Base-by-base conservation (phyloP, 2,797 vertebrate species). In the Enteromius radiatus region DNA sequence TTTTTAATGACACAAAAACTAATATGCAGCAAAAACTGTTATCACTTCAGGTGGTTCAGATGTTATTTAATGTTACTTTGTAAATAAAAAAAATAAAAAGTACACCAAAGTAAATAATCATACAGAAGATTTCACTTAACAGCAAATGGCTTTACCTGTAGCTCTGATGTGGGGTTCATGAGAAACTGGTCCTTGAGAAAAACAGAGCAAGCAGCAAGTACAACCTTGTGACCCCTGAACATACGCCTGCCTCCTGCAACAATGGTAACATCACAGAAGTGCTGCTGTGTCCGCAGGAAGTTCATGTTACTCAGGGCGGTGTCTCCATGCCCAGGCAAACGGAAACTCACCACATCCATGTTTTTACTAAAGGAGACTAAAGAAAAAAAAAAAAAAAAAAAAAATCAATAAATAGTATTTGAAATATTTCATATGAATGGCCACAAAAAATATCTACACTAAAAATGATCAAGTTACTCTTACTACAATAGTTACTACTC, bases 201-300 rank as follows among this genome's bases (percentile, higher is more conserved):
- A 0, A 97, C 97, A 0, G 97, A 99, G 86, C 97, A 98, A 79
- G 97, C 97, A 0, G 97, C 97, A 85, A 98, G 90, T 56, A 99
- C 96, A 69, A 99, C 97, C 76, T 97, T 97, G 89, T 99, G 97
- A 6, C 97, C 97, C 0, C 92, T 94, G 91, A 98, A 98, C 1
- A 93, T 96, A 54, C 96, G 95, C 85, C 95, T 95, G 78, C 96
- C 92, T 0, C 92, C 95, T 47, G 95, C 95, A 84, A 98, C 91
- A 3, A 99, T 97, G 86, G 97, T 99, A 86, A 99, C 93, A 47
- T 99, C 97, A 45, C 97, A 99, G 90, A 99, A 98, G 23, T 97
- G 95, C 85, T 97, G 97, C 82, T 96, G 95, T 0, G 93, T 93
- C 0, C 97, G 93, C 70, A 99, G 92, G 0, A 93, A 92, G 88